Evolutionary conservation across 2,888 invertebrate species (phyloP).

Genomic region (Malthinus seriepunctatus): DNA sequence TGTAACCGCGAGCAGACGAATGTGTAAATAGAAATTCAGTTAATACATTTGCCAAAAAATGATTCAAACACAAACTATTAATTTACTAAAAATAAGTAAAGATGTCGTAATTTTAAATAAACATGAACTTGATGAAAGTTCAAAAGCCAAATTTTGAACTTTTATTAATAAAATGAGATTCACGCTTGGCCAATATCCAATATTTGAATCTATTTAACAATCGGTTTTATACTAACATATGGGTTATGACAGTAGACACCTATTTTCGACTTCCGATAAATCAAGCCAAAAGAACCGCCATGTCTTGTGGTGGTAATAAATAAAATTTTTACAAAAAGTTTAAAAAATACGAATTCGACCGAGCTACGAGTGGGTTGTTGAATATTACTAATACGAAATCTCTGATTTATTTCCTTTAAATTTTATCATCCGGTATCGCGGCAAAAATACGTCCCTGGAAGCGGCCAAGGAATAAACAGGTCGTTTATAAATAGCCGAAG

Average conservation of each 20-base stretch:
- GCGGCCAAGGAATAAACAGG: conserved; percentile 52
- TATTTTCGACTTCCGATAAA: conserved; percentile 5
- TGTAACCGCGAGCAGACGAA: too few relatives aligned
- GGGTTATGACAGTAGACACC: conserved; percentile 1
- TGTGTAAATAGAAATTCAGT: too few relatives aligned
- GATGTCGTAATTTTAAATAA: background rate
- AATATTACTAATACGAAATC: conserved; percentile 36
- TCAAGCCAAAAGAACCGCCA: background rate
- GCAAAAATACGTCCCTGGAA: conserved; percentile 47
- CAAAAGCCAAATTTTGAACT: conserved; percentile 15
- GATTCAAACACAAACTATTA: too few relatives aligned
- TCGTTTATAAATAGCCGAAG: conserved; percentile 38
- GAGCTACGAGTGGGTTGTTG: background rate
- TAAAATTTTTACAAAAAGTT: too few relatives aligned
- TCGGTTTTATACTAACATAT: background rate
- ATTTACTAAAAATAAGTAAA: too few relatives aligned
- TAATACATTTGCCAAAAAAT: too few relatives aligned
- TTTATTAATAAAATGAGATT: conserved; percentile 10
- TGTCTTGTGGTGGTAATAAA: background rate
- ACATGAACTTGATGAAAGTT: conserved; percentile 13
- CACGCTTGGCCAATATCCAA: conserved; percentile 13
- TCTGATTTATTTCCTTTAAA: conserved; percentile 48
- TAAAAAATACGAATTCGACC: background rate
- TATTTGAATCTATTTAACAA: conserved; percentile 8
- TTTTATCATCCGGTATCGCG: conserved; percentile 46